Evolutionary conservation across 1,140 invertebrate genomes (phyloP), one percentile per base, ranked within the genome.

Genomic region (Drosophila tani): DNA sequence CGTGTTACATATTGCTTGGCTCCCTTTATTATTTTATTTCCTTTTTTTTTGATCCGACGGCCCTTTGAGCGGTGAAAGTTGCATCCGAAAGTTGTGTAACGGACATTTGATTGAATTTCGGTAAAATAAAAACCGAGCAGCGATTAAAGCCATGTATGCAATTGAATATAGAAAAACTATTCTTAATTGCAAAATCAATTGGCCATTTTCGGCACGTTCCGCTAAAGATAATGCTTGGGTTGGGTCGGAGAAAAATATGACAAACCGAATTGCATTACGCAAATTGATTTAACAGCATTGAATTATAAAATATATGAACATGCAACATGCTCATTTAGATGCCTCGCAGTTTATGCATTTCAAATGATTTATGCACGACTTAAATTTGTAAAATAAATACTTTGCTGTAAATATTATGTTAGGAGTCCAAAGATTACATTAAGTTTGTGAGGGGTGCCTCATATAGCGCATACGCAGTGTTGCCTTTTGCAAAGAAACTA

Each of bases 151-250:
- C 17, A 38, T n/a, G n/a, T 35, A 11, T 50, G 19, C 19, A 24
- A 21, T 17, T 35, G 32, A 12, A 5, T 15, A 2, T n/a, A 55
- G 0, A 41, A 43, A 32, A 43, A 53, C 47, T 45, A 38, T 51
- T 69, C 63, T 46, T 46, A 70, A 70, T 70, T 68, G 67, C 19
- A 29, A 70, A 70, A 68, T 68, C 49, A 45, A 68, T 70, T 68
- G 12, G 35, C 15, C n/a, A 29, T 68, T 49, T 68, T 49, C 24
- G 43, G 24, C 47, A 51, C 47, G 47, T 29, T 27, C 3, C 17
- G 19, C 15, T 5, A 43, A 65, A n/a, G 11, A 43, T 65, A 65
- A 45, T 43, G 56, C 11, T 8, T 32, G 11, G 15, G 11, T 3
- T 57, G 32, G 40, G 50, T 24, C 12, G 15, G n/a, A 40, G 21